Evolutionary conservation across 2,888 invertebrate species (phyloP).

Genomic region (Hedychridium roseum): DNA sequence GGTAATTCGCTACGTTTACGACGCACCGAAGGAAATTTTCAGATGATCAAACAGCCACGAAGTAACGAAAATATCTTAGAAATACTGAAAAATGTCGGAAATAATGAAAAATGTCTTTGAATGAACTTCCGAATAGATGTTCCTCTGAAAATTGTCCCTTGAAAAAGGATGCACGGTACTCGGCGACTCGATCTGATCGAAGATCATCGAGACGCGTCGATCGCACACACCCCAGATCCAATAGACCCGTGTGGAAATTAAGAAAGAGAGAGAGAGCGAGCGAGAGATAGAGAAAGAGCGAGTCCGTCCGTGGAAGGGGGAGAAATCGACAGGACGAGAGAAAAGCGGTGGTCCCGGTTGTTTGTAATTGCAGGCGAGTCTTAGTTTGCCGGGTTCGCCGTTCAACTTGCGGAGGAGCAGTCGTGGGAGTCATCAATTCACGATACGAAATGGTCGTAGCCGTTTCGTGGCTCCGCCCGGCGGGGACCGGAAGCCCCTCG

Average conservation of each 20-base stretch:
- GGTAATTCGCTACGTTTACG: too few relatives aligned
- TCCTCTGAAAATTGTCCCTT: too few relatives aligned
- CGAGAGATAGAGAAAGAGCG: neutral
- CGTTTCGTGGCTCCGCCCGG: constrained; percentile 80
- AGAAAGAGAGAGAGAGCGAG: constrained; percentile 1
- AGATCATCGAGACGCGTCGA: too few relatives aligned
- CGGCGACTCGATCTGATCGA: too few relatives aligned
- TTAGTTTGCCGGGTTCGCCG: constrained; percentile 96
- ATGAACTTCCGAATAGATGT: too few relatives aligned
- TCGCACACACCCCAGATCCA: too few relatives aligned
- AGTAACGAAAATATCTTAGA: too few relatives aligned
- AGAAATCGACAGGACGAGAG: constrained; percentile 21
- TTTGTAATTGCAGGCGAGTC: constrained; percentile 81
- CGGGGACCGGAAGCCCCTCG: constrained; percentile 91
- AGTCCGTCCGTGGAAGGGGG: constrained; percentile 1
- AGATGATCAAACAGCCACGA: too few relatives aligned
- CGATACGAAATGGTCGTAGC: constrained; percentile 83
- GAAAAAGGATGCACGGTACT: too few relatives aligned
- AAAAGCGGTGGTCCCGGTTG: constrained; percentile 42
- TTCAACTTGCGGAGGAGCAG: constrained; percentile 92
- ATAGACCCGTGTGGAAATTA: neutral
- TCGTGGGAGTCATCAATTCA: constrained; percentile 91
- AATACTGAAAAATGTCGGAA: too few relatives aligned
- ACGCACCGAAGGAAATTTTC: too few relatives aligned
- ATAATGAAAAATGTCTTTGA: too few relatives aligned